Base-by-base conservation (phyloP, 2,888 invertebrate genomes). In the Dicyrtoma fusca region DNA sequence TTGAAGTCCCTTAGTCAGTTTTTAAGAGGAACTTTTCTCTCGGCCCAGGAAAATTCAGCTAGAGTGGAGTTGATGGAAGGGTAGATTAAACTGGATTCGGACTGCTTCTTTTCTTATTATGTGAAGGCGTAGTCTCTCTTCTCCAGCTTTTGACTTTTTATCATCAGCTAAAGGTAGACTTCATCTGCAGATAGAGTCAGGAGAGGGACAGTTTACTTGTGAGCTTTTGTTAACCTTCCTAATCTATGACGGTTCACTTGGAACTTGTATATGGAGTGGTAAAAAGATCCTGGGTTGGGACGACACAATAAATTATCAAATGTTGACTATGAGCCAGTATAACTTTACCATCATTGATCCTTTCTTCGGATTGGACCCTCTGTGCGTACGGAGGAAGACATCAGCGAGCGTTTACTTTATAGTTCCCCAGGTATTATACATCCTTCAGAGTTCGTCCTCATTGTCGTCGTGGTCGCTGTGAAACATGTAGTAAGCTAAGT, bases 291-390 rank as follows among this genome's bases (percentile, higher is more conserved):
- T 64, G 71, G 65, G 59, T 51, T 51, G 51, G 55, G 68, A 74
- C 70, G 74, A 72, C 69, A 69, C 74, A 65, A 74, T 74, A 74
- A 74, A 74, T 74, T 72, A 74, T 68, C 14, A 69, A 74, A 68
- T 71, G 71, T 74, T 74, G 71, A 70, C 73, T 73, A 45, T 70
- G 64, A 49, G 64, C 25, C 47, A 64, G 42, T 51, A 53, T 55
- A 55, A 51, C 53, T 53, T 17, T 53, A 34, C 34, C 34, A 34
- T 34, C 34, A 34, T 34, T 34, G 34, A 34, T 34, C 34, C 34
- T 34, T 34, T 34, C 8, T 34, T 34, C 34, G 34, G 34, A 34
- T 34, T 34, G 34, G 3, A 34, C 34, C 34, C 34, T 34, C 34
- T 34, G 34, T 34, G 4, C 34, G 34, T 34, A 53, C 11, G 57